Evolutionary conservation across 2,888 invertebrate genomes (phyloP), one percentile per base, ranked within the genome.

Genomic region (Melolontha melolontha): DNA sequence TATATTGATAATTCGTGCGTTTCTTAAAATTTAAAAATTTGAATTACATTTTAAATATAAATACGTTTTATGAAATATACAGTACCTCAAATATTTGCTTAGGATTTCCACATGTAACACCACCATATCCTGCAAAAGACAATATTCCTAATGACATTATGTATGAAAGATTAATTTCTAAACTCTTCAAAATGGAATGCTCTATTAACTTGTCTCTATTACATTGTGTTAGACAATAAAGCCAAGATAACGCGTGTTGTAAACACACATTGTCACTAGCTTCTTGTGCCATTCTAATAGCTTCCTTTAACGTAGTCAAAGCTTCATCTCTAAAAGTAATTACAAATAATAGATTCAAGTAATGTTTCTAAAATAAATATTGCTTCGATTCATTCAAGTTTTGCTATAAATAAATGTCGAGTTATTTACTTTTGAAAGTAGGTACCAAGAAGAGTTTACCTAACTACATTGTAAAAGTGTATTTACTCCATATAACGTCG

Each of bases 241-340:
- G 87, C 95, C 94, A 96, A 55, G 92, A 92, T 77, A 93, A 90
- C 63, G 94, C 93, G 79, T 94, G 90, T 81, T 95, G 94, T 64
- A 96, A 85, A 79, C 95, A 96, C 64, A 92, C 87, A 77, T 91
- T 91, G 81, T 97, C 96, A 69, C 91, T 93, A 67, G 92, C 91
- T 83, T 95, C 94, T 81, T 96, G 96, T 2, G 96, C 94, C 79
- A 94, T 87, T 83, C 91, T 91, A 64, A 96, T 90, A 8, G 95
- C 93, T 84, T 97, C 96, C 74, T 91, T 90, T n/a, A 97, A 86
- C 12, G 94, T 91, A 68, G 90, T 89, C 78, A 92, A 83, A 0
- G 95, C 94, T 79, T 94, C 91, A 54, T 90, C 87, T 71, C 93
- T 94, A 75, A 77, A 85, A 74, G 10, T 34, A 34, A 34, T 34